These are phyloP conservation scores for Eumerus sabulonum DNA, from an alignment of 2,888 invertebrate species.

Conservation along the genomic window DNA sequence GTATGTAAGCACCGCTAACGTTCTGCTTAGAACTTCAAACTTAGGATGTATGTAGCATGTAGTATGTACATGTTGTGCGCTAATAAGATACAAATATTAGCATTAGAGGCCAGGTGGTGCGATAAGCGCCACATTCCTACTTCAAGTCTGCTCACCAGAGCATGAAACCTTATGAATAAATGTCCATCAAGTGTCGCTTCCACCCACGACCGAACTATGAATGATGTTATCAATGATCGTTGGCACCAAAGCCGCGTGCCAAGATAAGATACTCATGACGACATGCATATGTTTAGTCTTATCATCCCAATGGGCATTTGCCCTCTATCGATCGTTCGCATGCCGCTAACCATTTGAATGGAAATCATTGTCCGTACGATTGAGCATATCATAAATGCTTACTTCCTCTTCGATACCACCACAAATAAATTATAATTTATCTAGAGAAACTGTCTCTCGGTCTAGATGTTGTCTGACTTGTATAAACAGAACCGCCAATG, in stretches of 20 bases:
- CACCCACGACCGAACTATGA: conserved; percentile 32
- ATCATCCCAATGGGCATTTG: conserved; percentile 28
- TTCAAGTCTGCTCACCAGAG: background rate
- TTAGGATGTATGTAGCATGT: no score
- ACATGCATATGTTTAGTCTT: conserved; percentile 31
- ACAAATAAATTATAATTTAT: conserved; percentile 37
- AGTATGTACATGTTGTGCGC: no score
- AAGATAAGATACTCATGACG: conserved; percentile 42
- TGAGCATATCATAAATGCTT: conserved; percentile 41
- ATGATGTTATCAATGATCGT: conserved; percentile 32
- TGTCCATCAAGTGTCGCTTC: conserved; percentile 42
- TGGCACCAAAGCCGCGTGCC: conserved; percentile 1
- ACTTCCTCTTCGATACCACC: conserved; percentile 22
- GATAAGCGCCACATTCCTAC: conserved; percentile 24
- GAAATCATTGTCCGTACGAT: conserved; percentile 38
- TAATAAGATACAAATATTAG: conserved; percentile 21
- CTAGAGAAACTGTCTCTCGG: conserved; percentile 18
- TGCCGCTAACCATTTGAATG: conserved; percentile 44
- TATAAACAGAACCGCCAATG: conserved; percentile 5
- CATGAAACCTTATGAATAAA: conserved; percentile 22
- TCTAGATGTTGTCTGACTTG: conserved; percentile 23
- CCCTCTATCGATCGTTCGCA: conserved; percentile 10
- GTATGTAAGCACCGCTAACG: no score
- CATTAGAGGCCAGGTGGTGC: conserved; percentile 46
- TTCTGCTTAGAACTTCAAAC: no score